A percentile compares a stretch with the other conserved stretches of the same genome.
These are phyloP conservation scores for Campopleginae sp. DNA, from an alignment of 2,888 invertebrate species.

Conservation along the genomic window DNA sequence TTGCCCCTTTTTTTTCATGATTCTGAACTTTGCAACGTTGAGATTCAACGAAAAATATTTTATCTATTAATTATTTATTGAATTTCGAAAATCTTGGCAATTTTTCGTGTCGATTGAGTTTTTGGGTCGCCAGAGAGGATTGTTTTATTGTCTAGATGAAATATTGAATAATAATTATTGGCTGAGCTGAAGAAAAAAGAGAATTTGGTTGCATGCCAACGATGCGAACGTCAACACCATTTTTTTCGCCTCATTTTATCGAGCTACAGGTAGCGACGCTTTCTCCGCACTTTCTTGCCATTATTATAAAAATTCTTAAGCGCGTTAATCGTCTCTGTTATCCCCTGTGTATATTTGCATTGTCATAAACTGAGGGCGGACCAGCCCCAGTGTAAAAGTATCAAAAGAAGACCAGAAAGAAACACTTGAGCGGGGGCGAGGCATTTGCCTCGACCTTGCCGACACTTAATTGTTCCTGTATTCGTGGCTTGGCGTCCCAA, in stretches of 20 bases:
- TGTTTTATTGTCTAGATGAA: no score
- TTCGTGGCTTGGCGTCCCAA: conserved; percentile 32
- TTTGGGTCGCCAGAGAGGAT: no score
- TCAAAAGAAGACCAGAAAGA: conserved; percentile 23
- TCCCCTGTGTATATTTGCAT: conserved; percentile 40
- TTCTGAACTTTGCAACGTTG: no score
- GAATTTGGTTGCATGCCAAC: no score
- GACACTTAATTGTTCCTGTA: conserved; percentile 49
- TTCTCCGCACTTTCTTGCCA: conserved; percentile 8
- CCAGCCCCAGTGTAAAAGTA: conserved; percentile 24
- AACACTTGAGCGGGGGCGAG: conserved; percentile 15
- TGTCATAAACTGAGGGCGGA: conserved; percentile 36
- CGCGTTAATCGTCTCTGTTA: conserved; percentile 16
- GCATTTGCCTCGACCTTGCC: conserved; percentile 9
- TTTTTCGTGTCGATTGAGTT: no score
- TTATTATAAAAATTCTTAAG: conserved; percentile 42
- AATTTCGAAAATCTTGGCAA: no score
- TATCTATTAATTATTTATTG: no score
- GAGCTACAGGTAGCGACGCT: conserved; percentile 48
- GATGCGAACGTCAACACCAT: no score
- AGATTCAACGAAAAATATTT: no score
- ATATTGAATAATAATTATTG: no score
- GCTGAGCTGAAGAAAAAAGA: no score
- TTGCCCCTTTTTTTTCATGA: background rate
- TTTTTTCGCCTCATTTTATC: background rate